Conservation (phyloP, 1,140 invertebrate species). For the Ceratina japonica region DNA sequence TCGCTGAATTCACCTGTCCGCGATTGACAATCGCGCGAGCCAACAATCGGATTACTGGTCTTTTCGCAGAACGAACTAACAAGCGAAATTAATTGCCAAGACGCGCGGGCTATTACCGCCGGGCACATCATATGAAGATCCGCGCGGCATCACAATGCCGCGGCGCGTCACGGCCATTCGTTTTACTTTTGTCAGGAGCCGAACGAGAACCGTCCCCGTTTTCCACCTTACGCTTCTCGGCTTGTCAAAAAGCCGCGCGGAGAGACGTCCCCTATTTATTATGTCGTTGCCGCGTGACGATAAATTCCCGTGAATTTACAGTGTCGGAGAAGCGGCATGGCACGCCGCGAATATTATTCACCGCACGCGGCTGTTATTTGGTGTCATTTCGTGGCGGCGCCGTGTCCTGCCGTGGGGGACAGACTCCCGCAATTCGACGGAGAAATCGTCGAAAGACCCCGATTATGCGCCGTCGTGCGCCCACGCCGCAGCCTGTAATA, state of each 20-base stretch:
- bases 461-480: slow-evolving; percentile 13
- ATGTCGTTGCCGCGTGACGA: slow-evolving; percentile 51
- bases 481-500: slow-evolving; percentile 7
- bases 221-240: slow-evolving; percentile 28
- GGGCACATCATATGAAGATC: neutral
- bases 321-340: slow-evolving; percentile 37
- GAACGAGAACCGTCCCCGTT: slow-evolving; percentile 41
- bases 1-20: no score
- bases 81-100: neutral
- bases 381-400: slow-evolving; percentile 38
- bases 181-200: slow-evolving; percentile 25
- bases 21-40: slow-evolving; percentile 21
- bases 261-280: slow-evolving; percentile 52
- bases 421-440: slow-evolving; percentile 32
- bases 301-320: slow-evolving; percentile 61
- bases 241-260: slow-evolving; percentile 53
- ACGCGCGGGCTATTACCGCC: no score
- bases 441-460: slow-evolving; percentile 37
- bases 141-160: slow-evolving; percentile 26
- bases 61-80: neutral
- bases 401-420: neutral
- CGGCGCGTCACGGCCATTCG: slow-evolving; percentile 35
- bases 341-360: slow-evolving; percentile 59
- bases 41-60: slow-evolving; percentile 11
- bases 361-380: slow-evolving; percentile 59